Base-by-base conservation (phyloP, 2,113 vertebrate genomes). In the Cichladusa arquata region DNA sequence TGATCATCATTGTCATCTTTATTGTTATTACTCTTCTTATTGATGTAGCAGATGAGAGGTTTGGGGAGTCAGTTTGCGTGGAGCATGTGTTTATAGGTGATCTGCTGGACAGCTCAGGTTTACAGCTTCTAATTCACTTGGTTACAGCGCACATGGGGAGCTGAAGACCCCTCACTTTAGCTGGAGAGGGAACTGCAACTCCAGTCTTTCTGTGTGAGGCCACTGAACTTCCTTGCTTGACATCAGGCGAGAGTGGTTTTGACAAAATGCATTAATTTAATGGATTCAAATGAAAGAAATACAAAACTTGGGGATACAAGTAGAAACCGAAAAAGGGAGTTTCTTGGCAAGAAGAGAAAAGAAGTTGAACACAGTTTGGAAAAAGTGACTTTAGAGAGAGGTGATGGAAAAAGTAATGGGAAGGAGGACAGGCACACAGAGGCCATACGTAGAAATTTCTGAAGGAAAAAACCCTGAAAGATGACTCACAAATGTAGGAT, bases 1-100 rank as follows among this genome's bases (percentile, higher is more conserved):
- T 22, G 4, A n/a, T 58, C 0, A 14, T 64, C 3, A 6, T 51
- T 0, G 0, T 36, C 14, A 8, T 47, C 15, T 3, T 54, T 12
- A 64, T 36, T 7, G 31, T 51, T 33, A 11, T n/a, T 44, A 51
- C 4, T 65, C 4, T 47, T 60, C 12, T 36, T 66, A 61, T 2
- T 53, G 10, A 50, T 71, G 45, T 38, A 71, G 38, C 1, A 6
- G 31, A 7, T n/a, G 13, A n/a, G 76, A 36, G 8, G 29, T 69
- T 50, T 42, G 60, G 19, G 18, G 42, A 54, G 12, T 24, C 44
- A 45, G 36, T 57, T 64, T 28, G 56, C 40, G 19, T 9, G 14
- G 4, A 69, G 6, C 7, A 9, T 2, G 67, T 33, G 4, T 64
- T 65, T 66, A 19, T 18, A 54, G 20, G 34, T 42, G 34, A 33